phyloP scores from a whole-genome alignment of 2,888 invertebrate genomes.

The Gryllus longicercus region DNA sequence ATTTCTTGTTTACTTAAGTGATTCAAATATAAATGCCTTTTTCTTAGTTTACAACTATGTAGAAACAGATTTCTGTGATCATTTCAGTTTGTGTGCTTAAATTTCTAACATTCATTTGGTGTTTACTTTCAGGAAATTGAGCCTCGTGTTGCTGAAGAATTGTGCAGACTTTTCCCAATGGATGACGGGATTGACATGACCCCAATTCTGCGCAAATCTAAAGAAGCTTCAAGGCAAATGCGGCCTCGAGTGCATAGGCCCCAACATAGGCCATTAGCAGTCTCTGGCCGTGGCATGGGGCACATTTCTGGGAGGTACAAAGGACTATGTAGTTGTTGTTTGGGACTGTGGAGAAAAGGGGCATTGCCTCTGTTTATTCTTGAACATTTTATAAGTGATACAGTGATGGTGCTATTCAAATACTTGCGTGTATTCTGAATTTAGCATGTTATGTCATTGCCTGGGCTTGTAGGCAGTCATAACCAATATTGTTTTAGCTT shows the following conservation, averaged over 20 bases:
- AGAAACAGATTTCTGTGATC: no score
- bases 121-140: constrained; percentile 78
- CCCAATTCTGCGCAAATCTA: constrained; percentile 78
- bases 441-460: constrained; percentile 1
- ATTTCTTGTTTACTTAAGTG: no score
- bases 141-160: constrained; percentile 88
- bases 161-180: constrained; percentile 89
- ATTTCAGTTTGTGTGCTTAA: no score
- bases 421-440: not conserved
- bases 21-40: no score
- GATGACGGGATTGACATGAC: constrained; percentile 88
- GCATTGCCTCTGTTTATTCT: constrained; percentile 23
- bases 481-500: constrained; percentile 25
- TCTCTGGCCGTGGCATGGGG: constrained; percentile 23
- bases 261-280: constrained; percentile 23
- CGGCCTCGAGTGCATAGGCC: constrained; percentile 28
- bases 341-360: constrained; percentile 29
- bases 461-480: constrained; percentile 22
- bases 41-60: no score
- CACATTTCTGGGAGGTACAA: constrained; percentile 34
- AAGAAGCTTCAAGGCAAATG: constrained; percentile 62
- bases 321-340: constrained; percentile 34
- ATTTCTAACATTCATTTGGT: no score
- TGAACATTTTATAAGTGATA: constrained; percentile 23
- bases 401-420: not conserved